Base-by-base conservation (phyloP, 2,113 vertebrate species). In the Syrmaticus mikado region DNA sequence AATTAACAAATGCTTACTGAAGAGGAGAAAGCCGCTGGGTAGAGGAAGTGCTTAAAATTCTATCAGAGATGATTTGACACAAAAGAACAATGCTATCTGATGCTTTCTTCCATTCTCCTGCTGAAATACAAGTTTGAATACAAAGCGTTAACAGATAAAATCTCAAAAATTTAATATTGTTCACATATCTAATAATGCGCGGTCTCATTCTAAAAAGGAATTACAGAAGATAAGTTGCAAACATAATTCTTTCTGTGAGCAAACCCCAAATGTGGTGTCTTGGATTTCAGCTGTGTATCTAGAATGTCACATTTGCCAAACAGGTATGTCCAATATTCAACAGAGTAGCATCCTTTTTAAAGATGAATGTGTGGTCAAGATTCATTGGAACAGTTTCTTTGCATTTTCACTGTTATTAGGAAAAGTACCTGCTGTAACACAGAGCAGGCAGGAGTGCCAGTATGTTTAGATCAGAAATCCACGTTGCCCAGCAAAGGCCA, bases 291-390 rank as follows among this genome's bases (percentile, higher is more conserved):
- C 48, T 28, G 40, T 13, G 27, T 75, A 38, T 79, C 52, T 52
- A 75, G 52, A 53, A 36, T 11, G 5, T 5, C 43, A 15, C 27
- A 15, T 57, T 81, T 77, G 30, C 27, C 52, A 38, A 77, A 48
- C 41, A 76, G 72, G 28, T 38, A 21, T 13, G 6, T 19, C 3
- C 74, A 20, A 3, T 28, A 36, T 32, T 80, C 12, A 25, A 28
- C 6, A 7, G 30, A 50, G 38, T 20, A 71, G 13, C 60, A 43
- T 21, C 17, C 32, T 80, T 82, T 16, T 7, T 0, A 18, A 50
- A 82, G 15, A 4, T 64, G 11, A 5, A 7, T 2, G 1, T 0
- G 0, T 45, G 19, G 14, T 60, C 27, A 11, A 32, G 20, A 21
- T 66, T 76, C 18, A 5, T 36, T 58, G 32, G 57, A 82, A 32